A percentile compares a stretch with the other conserved stretches of the same genome.
Conservation (phyloP, 37 sponge, comb jelly and placozoan genomes). For the Tethya wilhelma region DNA sequence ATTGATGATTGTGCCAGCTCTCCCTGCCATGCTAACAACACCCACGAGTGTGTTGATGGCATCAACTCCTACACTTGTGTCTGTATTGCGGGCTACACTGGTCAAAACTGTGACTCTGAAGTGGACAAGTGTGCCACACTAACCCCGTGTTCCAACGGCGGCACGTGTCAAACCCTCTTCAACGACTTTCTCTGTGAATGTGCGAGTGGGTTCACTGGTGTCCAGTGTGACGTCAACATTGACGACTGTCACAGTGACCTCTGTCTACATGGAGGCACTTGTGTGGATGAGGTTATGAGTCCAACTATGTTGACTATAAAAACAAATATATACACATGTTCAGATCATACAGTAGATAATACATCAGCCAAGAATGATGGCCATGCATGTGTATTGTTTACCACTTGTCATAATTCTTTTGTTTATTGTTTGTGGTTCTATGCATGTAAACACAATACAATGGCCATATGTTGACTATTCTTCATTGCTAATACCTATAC, state of each 20-base stretch:
- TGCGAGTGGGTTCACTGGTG: slow-evolving; percentile 40
- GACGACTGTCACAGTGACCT: slow-evolving; percentile 22
- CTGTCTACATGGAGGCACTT: slow-evolving; percentile 55
- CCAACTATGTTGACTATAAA: background rate
- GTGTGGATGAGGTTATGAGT: slow-evolving; percentile 12
- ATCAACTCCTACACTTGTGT: no score
- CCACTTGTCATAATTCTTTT: no score
- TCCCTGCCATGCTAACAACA: slow-evolving; percentile 16
- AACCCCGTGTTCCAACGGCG: slow-evolving; percentile 15
- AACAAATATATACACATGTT: background rate
- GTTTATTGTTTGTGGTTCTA: no score
- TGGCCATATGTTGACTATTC: no score
- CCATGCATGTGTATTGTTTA: no score
- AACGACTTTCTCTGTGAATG: slow-evolving; percentile 33
- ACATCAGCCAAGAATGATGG: no score
- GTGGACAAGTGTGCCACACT: no score
- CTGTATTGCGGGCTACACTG: background rate
- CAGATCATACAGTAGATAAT: background rate
- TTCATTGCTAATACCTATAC: no score
- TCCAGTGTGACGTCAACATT: slow-evolving; percentile 10
- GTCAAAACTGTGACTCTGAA: background rate
- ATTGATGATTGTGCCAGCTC: slow-evolving; percentile 1
- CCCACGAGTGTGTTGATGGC: background rate
- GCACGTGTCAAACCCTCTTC: background rate
- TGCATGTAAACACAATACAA: no score